phyloP scores from a whole-genome alignment of 2,888 invertebrate species.

The Achlya flavicornis region DNA sequence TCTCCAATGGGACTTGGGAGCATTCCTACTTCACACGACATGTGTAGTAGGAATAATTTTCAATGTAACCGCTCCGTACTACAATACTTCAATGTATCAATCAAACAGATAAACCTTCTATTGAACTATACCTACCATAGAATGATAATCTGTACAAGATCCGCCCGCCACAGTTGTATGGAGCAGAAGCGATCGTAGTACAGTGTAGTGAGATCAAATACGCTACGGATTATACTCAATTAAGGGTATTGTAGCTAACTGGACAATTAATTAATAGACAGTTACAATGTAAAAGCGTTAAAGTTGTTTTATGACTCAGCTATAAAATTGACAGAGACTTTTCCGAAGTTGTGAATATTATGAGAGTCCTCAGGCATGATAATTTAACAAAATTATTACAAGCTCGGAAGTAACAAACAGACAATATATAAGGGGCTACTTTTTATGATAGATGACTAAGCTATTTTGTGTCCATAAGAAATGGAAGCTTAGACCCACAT shows the following conservation, averaged over 20 bases:
- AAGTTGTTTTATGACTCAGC: background rate
- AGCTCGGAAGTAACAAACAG: background rate
- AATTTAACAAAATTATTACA: too few relatives aligned
- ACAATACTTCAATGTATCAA: too few relatives aligned
- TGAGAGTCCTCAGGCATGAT: too few relatives aligned
- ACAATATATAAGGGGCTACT: background rate
- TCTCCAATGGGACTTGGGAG: too few relatives aligned
- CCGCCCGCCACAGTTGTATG: background rate
- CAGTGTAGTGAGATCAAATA: background rate
- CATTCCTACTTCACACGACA: too few relatives aligned
- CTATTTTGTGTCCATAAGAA: background rate
- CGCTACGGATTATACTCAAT: background rate
- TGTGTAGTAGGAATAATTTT: too few relatives aligned
- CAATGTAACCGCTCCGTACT: too few relatives aligned
- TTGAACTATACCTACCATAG: background rate
- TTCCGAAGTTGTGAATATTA: background rate
- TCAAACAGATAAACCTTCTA: background rate
- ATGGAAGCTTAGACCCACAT: background rate
- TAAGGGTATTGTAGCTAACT: background rate
- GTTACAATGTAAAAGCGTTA: background rate
- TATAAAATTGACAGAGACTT: background rate
- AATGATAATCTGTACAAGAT: background rate
- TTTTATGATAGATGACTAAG: conserved; percentile 1
- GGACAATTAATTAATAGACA: background rate
- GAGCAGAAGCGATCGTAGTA: background rate